Base-by-base conservation (phyloP, 23 tunicate genomes). In the Ascidia mentula region DNA sequence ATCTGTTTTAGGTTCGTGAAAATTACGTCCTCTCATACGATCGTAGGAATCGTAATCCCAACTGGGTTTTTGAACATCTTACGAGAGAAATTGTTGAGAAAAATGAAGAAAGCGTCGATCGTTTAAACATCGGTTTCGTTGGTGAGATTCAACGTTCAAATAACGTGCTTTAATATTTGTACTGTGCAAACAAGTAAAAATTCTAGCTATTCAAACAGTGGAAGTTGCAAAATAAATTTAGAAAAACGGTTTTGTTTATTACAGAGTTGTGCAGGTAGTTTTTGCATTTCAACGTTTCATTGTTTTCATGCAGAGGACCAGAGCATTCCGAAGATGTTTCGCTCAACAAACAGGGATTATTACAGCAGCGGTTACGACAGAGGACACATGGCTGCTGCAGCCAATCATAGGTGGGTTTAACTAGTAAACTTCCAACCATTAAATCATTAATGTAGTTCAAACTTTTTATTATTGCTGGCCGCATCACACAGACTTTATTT, bases 331-430 rank as follows among this genome's bases (percentile, higher is more conserved):
- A 61, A 61, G 2, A 28, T 34, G 13, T 95, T 89, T 46, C 91
- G 90, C 1, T 86, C 96, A 33, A 78, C 87, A 0, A 95, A 89
- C 53, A 26, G 78, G 20, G 99, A 95, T 40, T 95, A 40, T 74
- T 61, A 13, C 18, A 60, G 40, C 34, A 80, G 87, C 72, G 99
- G 99, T 12, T 95, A 37, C 75, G 99, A 95, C 74, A 53, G 99
- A 75, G 99, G 99, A 12, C 99, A 95, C 79, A 38, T 95, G 34
- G 99, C 99, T 0, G 99, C 99, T 12, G 99, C 99, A 61, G 90
- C 99, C 37, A 95, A 95, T 90, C 99, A 95, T 69, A 79, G 86
- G 92, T 87, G 36, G 45, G 72, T 72, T 6, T n/a, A n/a, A n/a
- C n/a, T n/a, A n/a, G n/a, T n/a, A n/a, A n/a, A n/a, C n/a, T n/a